These are phyloP conservation scores for Emberiza fucata DNA, from an alignment of 2,113 vertebrate species.

Conservation along the genomic window DNA sequence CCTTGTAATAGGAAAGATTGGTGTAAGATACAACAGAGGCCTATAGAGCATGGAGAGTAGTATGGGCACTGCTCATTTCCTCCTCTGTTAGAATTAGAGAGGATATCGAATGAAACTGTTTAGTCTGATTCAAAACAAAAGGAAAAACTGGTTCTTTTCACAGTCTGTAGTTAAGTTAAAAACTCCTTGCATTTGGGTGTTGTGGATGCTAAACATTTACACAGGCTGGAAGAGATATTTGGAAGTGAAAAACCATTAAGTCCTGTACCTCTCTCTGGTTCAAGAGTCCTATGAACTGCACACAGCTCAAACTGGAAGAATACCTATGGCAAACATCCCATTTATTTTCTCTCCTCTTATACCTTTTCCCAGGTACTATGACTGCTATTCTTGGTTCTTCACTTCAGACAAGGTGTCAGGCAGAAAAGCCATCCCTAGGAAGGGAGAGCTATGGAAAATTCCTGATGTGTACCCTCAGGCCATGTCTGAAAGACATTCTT, in stretches of 20 bases:
- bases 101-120: background rate
- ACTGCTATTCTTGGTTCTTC: background rate
- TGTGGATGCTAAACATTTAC: background rate
- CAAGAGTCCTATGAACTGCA: background rate
- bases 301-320: background rate
- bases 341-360: background rate
- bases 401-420: background rate
- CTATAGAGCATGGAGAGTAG: background rate
- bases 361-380: background rate
- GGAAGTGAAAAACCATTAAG: background rate
- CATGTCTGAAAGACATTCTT: background rate
- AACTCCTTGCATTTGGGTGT: background rate
- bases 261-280: background rate
- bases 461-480: background rate
- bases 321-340: background rate
- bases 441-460: background rate
- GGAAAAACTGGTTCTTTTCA: background rate
- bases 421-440: background rate
- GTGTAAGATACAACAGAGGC: background rate
- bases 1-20: background rate
- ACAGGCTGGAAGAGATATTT: background rate
- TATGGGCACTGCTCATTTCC: background rate
- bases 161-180: background rate
- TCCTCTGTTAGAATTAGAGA: background rate
- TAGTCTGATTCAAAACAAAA: background rate